phyloP scores from a whole-genome alignment of 64 coral and sea anemone genomes.

The Actinia tenebrosa region DNA sequence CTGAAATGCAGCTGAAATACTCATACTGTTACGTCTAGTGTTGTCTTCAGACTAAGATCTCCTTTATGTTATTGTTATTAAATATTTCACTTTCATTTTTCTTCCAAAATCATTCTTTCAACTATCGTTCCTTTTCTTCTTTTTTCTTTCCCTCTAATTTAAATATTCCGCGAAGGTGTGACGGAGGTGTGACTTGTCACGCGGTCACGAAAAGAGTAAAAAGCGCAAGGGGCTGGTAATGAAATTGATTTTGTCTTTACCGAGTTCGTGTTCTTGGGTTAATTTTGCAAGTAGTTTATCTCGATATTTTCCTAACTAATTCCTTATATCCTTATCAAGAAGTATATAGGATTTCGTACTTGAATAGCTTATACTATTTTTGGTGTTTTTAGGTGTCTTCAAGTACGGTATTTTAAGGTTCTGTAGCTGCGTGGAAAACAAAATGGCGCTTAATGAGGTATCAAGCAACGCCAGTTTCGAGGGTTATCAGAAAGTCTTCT shows the following conservation, averaged over 20 bases:
- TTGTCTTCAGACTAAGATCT: too few relatives aligned
- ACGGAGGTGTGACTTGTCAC: not conserved
- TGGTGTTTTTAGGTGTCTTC: not conserved
- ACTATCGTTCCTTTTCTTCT: not conserved
- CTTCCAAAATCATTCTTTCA: not conserved
- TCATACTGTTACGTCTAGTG: not conserved
- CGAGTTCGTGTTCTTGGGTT: not conserved
- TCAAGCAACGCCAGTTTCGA: conserved; percentile 64
- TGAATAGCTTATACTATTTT: not conserved
- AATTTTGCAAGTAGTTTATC: not conserved
- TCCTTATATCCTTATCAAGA: not conserved
- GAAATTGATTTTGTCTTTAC: not conserved
- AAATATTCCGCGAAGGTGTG: conserved; percentile 3
- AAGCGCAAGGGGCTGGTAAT: conserved; percentile 8
- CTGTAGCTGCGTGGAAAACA: not conserved
- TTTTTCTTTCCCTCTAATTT: not conserved
- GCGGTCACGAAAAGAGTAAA: conserved; percentile 1
- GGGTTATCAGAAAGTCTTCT: conserved; percentile 77
- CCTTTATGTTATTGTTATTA: not conserved
- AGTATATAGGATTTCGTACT: not conserved
- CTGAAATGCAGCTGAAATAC: not conserved
- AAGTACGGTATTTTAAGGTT: not conserved
- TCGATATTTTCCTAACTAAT: not conserved
- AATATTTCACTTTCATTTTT: too few relatives aligned
- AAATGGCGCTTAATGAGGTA: conserved; percentile 64